Evolutionary conservation across 2,888 invertebrate species (phyloP), one percentile per base, ranked within the genome.

Genomic region (Dyspetes luteomarginatus): DNA sequence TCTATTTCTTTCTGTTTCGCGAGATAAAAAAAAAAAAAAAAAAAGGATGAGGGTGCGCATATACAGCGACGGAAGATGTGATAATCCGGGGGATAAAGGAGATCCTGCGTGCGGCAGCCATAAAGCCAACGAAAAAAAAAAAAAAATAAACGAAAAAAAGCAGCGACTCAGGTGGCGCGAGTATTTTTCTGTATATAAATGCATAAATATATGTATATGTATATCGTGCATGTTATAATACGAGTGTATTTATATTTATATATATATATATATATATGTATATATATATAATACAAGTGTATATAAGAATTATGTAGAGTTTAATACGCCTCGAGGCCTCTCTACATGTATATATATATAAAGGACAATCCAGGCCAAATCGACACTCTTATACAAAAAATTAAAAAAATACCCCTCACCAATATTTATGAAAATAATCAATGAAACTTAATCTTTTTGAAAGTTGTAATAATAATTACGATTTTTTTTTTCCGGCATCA

Each of bases 51-150:
- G 45, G 30, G 24, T 52, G 41, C 22, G 76, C 58, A 50, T 48
- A 69, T 45, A 78, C 36, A 58, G 73, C 56, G 67, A 64, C 72
- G 81, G 65, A 78, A 84, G 83, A 82, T 82, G 82, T 82, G 79
- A 85, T 84, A 82, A 85, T 81, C 81, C 77, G 26, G 24, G 68
- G 73, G 81, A 81, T 81, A 81, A 81, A 81, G 73, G 43, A 81
- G 81, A 81, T 77, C 60, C 73, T 73, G 81, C 73, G 77, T 64
- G 68, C 68, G 68, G 80, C 67, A 41, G 22, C 71, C 71, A 77
- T 77, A 81, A 81, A 76, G 81, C 73, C 76, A 64, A 45, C 71
- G 79, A 12, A 45, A 55, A 74, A 76, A 62, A 24, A 7, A 45
- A 26, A 50, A 52, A 15, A 15, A 52, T 28, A 71, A 17, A 48